Conservation (phyloP, 2,797 vertebrate species). For the Fistularia tabacaria region DNA sequence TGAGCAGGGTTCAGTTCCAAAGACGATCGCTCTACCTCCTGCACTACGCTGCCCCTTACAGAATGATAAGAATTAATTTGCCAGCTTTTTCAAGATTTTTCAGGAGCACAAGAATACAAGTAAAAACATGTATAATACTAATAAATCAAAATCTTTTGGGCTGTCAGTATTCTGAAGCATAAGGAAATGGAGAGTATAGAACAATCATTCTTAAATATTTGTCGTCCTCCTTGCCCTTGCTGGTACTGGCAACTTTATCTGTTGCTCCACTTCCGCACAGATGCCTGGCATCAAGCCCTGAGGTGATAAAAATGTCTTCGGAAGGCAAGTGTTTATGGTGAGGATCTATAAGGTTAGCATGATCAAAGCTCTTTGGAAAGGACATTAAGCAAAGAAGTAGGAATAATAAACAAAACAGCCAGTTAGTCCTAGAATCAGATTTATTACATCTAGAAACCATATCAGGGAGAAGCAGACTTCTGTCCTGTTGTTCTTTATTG, state of each 20-base stretch:
- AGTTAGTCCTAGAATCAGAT: conserved; percentile 66
- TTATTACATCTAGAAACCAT: conserved; percentile 57
- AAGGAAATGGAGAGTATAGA: conserved; percentile 28
- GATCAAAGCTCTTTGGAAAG: conserved; percentile 73
- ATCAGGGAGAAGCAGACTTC: conserved; percentile 52
- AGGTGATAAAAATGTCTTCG: conserved; percentile 73
- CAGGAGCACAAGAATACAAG: background rate
- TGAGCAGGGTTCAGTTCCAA: no score
- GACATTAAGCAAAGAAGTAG: conserved; percentile 59
- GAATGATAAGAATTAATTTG: background rate
- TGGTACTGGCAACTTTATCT: conserved; percentile 61
- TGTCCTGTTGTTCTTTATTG: conserved; percentile 61
- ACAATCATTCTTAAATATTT: conserved; percentile 11
- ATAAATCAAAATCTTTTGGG: conserved; percentile 14
- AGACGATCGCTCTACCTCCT: no score
- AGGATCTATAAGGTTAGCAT: conserved; percentile 66
- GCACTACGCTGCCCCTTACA: background rate
- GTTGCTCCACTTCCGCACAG: conserved; percentile 60
- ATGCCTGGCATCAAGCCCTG: conserved; percentile 59
- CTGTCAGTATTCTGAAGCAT: conserved; percentile 6
- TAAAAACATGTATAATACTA: conserved; percentile 9
- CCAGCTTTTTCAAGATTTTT: background rate
- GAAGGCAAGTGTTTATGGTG: conserved; percentile 70
- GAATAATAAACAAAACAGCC: conserved; percentile 64
- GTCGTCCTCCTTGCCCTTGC: conserved; percentile 52